phyloP scores from a whole-genome alignment of 2,888 invertebrate species.

The Choristoneura rosaceana region DNA sequence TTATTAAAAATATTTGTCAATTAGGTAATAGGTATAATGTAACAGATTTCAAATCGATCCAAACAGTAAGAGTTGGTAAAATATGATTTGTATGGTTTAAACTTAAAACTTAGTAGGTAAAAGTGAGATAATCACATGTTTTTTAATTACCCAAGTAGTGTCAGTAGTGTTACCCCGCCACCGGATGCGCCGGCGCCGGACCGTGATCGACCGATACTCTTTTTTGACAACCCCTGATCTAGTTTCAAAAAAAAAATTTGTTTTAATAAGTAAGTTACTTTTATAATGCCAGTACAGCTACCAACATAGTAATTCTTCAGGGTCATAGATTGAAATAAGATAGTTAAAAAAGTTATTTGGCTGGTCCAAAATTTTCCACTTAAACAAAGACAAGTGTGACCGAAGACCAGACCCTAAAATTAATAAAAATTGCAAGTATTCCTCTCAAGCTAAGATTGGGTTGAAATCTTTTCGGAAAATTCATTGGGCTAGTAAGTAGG shows the following conservation, averaged over 20 bases:
- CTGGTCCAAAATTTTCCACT: no score
- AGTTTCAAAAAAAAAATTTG: not conserved
- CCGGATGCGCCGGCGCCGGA: slow-evolving; percentile 69
- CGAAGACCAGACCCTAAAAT: not conserved
- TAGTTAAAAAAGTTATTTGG: no score
- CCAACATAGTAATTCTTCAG: not conserved
- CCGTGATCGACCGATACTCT: slow-evolving; percentile 61
- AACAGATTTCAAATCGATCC: no score
- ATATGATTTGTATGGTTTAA: no score
- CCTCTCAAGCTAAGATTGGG: no score
- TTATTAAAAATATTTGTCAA: no score
- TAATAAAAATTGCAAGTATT: not conserved
- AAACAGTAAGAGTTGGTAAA: no score
- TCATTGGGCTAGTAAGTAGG: not conserved
- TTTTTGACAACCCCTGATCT: slow-evolving; percentile 56
- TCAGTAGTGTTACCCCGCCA: slow-evolving; percentile 44
- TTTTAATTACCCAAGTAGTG: slow-evolving; percentile 10
- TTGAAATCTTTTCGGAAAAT: no score
- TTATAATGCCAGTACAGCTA: not conserved
- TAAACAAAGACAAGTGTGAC: not conserved
- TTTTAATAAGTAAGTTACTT: slow-evolving; percentile 3
- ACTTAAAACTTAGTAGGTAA: not conserved
- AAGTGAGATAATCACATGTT: not conserved
- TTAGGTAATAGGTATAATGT: no score
- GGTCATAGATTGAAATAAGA: no score